Percentiles rank a stretch among this genome's conserved stretches.
phyloP scores from a whole-genome alignment of 2,113 vertebrate species.

The Brachypteracias leptosomus region DNA sequence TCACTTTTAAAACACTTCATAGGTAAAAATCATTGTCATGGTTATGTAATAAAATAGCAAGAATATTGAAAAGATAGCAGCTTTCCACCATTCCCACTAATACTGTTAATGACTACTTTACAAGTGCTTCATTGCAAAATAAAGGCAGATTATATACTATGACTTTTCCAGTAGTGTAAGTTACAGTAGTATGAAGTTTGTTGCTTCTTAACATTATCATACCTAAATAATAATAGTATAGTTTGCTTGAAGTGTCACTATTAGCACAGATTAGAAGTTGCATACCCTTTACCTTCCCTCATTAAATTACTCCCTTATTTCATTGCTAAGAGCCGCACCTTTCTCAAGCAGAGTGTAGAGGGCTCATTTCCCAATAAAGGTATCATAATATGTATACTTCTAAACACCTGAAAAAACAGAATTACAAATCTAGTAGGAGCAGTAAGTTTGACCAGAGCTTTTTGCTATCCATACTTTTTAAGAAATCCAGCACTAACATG shows the following conservation, averaged over 20 bases:
- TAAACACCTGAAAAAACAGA: background rate
- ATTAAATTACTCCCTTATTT: background rate
- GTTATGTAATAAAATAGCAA: background rate
- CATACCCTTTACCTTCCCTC: background rate
- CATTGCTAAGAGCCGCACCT: background rate
- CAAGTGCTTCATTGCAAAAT: slow-evolving; percentile 5
- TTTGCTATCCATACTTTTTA: background rate
- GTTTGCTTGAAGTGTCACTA: background rate
- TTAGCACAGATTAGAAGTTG: background rate
- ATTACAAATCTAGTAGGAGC: background rate
- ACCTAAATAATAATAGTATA: background rate
- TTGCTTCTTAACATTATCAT: background rate
- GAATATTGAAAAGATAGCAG: background rate
- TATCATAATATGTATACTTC: background rate
- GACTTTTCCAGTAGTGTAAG: slow-evolving; percentile 8
- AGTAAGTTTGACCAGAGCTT: background rate
- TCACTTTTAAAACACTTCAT: background rate
- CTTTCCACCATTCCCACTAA: background rate
- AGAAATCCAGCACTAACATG: background rate
- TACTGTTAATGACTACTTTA: slow-evolving; percentile 21
- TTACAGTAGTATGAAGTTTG: background rate
- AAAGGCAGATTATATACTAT: slow-evolving; percentile 21
- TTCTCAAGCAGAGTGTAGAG: background rate
- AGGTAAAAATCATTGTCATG: background rate
- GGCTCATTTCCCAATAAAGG: background rate